Conservation (phyloP, 1,140 invertebrate species). For the Onthophagus taurus region DNA sequence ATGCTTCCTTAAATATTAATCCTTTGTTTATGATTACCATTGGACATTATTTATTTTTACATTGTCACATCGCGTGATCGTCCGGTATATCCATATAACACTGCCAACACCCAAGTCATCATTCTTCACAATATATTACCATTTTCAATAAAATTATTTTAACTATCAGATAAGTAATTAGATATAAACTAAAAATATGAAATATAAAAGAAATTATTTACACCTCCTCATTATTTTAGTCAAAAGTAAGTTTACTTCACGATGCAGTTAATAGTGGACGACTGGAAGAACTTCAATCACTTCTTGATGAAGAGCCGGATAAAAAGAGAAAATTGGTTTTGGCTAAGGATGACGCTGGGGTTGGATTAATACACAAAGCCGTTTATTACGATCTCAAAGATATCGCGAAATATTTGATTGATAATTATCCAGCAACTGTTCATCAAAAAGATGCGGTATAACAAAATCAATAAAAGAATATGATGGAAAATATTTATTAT, state of each 20-base stretch:
- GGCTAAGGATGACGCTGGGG: slow-evolving; percentile 63
- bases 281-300: slow-evolving; percentile 51
- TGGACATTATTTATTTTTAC: too few relatives aligned
- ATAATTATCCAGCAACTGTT: slow-evolving; percentile 63
- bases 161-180: too few relatives aligned
- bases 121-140: too few relatives aligned
- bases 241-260: slow-evolving; percentile 58
- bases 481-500: background rate
- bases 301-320: slow-evolving; percentile 47
- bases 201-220: background rate
- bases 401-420: slow-evolving; percentile 62
- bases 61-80: too few relatives aligned
- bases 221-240: slow-evolving; percentile 37
- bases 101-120: too few relatives aligned
- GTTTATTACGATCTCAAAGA: slow-evolving; percentile 64
- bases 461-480: background rate
- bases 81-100: too few relatives aligned
- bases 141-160: too few relatives aligned
- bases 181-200: too few relatives aligned
- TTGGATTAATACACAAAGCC: slow-evolving; percentile 68
- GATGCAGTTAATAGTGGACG: slow-evolving; percentile 59
- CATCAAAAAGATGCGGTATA: slow-evolving; percentile 64
- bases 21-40: too few relatives aligned
- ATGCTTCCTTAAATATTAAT: too few relatives aligned
- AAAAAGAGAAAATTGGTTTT: slow-evolving; percentile 53